A percentile compares a stretch with the other conserved stretches of the same genome.
Evolutionary conservation across 1,140 invertebrate genomes (phyloP).

Genomic region (Diorhabda sublineata): DNA sequence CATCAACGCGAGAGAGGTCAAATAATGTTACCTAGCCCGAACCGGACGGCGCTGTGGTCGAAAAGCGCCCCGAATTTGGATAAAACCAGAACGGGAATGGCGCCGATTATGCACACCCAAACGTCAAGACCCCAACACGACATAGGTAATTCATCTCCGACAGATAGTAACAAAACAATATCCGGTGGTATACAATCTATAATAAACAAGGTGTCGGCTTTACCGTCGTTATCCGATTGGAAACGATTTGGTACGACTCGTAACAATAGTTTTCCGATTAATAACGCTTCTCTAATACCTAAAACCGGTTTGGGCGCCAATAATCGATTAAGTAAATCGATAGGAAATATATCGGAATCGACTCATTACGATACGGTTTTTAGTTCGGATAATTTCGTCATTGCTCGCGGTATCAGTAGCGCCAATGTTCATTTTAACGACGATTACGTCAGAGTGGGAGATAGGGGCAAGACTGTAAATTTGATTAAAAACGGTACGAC

Average conservation of each 20-base stretch:
- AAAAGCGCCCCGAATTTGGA: constrained; percentile 77
- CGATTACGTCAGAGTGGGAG: constrained; percentile 14
- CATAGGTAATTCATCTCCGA: constrained; percentile 54
- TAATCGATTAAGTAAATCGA: constrained; percentile 42
- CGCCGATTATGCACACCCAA: constrained; percentile 33
- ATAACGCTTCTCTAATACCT: constrained; percentile 35
- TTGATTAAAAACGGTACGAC: not conserved
- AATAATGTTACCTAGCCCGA: constrained; percentile 49
- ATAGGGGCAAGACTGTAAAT: constrained; percentile 6
- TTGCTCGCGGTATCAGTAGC: constrained; percentile 38
- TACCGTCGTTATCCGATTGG: constrained; percentile 35
- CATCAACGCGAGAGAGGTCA: constrained; percentile 85
- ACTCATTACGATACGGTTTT: constrained; percentile 48
- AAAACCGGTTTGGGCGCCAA: constrained; percentile 34
- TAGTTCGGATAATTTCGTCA: constrained; percentile 45
- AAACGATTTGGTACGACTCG: constrained; percentile 33
- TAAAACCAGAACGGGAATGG: constrained; percentile 54
- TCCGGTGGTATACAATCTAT: constrained; percentile 40
- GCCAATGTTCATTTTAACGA: constrained; percentile 27
- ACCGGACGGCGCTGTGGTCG: constrained; percentile 48
- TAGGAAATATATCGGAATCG: constrained; percentile 43
- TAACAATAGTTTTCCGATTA: constrained; percentile 43
- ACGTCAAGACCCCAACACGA: constrained; percentile 52
- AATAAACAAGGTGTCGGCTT: constrained; percentile 39
- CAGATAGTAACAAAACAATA: constrained; percentile 32